Evolutionary conservation across 2,888 invertebrate species (phyloP).

Genomic region (Napeogenes sylphis): DNA sequence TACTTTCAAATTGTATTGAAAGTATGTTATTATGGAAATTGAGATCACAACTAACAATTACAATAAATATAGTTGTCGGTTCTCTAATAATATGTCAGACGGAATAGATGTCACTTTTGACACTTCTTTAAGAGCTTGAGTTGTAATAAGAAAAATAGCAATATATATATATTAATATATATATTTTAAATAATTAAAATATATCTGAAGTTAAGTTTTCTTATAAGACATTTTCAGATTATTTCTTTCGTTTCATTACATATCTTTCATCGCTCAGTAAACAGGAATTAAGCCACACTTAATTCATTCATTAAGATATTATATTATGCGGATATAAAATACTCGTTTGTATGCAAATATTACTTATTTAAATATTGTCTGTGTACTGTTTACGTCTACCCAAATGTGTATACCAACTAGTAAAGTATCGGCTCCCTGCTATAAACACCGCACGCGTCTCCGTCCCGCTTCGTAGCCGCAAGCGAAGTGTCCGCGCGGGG

Average conservation of each 20-base stretch:
- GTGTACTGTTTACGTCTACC: neutral
- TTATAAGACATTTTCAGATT: neutral
- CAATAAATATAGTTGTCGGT: slow-evolving; percentile 7
- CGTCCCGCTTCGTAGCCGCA: too few relatives aligned
- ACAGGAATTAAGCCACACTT: neutral
- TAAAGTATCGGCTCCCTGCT: too few relatives aligned
- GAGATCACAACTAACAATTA: slow-evolving; percentile 7
- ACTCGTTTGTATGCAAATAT: neutral
- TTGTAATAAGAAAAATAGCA: neutral
- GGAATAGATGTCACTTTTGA: slow-evolving; percentile 4
- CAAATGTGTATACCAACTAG: too few relatives aligned
- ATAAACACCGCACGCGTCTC: too few relatives aligned
- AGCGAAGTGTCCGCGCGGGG: too few relatives aligned
- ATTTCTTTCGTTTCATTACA: neutral
- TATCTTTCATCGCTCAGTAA: neutral
- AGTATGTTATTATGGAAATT: slow-evolving; percentile 11
- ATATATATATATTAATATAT: neutral
- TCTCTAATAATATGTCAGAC: slow-evolving; percentile 1
- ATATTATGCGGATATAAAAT: neutral
- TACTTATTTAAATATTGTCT: neutral
- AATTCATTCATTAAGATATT: neutral
- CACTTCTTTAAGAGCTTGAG: neutral
- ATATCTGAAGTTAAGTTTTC: too few relatives aligned
- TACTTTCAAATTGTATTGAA: slow-evolving; percentile 4
- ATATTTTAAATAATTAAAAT: too few relatives aligned